A percentile compares a stretch with the other conserved stretches of the same genome.
Evolutionary conservation across 1,140 invertebrate species (phyloP).

Genomic region (Trigoniulus corallinus): DNA sequence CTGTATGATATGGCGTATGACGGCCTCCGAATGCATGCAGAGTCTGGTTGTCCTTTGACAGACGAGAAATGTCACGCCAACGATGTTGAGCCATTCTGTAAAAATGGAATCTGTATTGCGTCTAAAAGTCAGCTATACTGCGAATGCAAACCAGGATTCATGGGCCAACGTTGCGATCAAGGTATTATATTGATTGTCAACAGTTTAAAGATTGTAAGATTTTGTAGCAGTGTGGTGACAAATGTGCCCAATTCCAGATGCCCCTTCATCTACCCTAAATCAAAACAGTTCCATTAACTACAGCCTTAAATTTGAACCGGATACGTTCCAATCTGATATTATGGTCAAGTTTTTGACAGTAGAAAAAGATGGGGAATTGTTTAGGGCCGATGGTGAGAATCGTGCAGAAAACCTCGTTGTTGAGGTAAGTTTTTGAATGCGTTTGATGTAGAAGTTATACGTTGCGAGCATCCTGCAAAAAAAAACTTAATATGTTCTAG

Average conservation of each 20-base stretch:
- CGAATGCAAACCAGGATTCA: conserved; percentile 29
- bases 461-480: background rate
- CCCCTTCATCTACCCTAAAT: conserved; percentile 22
- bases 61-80: conserved; percentile 4
- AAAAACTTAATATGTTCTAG: conserved; percentile 2
- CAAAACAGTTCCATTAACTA: conserved; percentile 28
- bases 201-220: too few species aligned
- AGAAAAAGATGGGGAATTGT: conserved; percentile 23
- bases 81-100: conserved; percentile 18
- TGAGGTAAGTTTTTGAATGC: conserved; percentile 18
- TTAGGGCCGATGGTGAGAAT: conserved; percentile 19
- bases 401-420: conserved; percentile 24
- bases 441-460: background rate
- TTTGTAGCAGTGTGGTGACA: background rate
- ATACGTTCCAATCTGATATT: conserved; percentile 21
- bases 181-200: conserved; percentile 13
- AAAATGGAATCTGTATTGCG: conserved; percentile 11
- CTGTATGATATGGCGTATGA: conserved; percentile 21
- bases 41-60: conserved; percentile 1
- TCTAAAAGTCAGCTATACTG: conserved; percentile 20
- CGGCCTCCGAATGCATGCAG: background rate
- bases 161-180: conserved; percentile 23
- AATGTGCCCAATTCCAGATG: conserved; percentile 6
- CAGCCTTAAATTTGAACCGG: conserved; percentile 23
- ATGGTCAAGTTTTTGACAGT: conserved; percentile 30